These are phyloP conservation scores for Apodemia zela DNA, from an alignment of 2,888 invertebrate genomes.

Conservation along the genomic window DNA sequence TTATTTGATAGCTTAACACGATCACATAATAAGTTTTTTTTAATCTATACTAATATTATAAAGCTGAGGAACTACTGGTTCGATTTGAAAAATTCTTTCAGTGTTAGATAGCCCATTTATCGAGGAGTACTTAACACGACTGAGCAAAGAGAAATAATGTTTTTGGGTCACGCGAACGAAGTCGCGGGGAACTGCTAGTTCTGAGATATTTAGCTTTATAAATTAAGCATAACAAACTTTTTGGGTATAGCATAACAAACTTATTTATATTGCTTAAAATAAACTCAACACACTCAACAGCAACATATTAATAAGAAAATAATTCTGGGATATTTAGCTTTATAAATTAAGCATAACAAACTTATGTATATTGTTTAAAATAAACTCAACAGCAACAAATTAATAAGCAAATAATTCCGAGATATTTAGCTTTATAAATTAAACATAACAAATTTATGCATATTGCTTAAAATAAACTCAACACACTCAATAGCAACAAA, in stretches of 20 bases:
- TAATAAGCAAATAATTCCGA: neutral
- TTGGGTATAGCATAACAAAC: too few species aligned
- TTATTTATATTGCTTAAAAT: conserved; percentile 8
- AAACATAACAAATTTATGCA: conserved; percentile 11
- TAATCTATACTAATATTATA: too few species aligned
- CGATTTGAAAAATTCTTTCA: too few species aligned
- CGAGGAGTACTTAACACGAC: too few species aligned
- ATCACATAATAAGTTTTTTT: too few species aligned
- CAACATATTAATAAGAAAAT: conserved; percentile 1
- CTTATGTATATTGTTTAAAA: conserved; percentile 8
- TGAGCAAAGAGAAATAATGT: too few species aligned
- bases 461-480: conserved; percentile 13
- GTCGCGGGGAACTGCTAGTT: too few species aligned
- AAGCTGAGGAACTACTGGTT: too few species aligned
- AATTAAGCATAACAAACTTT: neutral
- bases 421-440: neutral
- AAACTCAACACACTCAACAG: neutral
- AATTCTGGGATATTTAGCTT: neutral
- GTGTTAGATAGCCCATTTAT: too few species aligned
- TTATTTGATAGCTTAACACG: too few species aligned
- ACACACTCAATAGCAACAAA: too few species aligned
- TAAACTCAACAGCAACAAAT: conserved; percentile 13
- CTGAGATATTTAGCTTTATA: neutral
- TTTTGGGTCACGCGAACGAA: too few species aligned
- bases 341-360: conserved; percentile 8